Evolutionary conservation across 2,888 invertebrate genomes (phyloP), one percentile per base, ranked within the genome.

Genomic region (Taphrorychus bicolor): DNA sequence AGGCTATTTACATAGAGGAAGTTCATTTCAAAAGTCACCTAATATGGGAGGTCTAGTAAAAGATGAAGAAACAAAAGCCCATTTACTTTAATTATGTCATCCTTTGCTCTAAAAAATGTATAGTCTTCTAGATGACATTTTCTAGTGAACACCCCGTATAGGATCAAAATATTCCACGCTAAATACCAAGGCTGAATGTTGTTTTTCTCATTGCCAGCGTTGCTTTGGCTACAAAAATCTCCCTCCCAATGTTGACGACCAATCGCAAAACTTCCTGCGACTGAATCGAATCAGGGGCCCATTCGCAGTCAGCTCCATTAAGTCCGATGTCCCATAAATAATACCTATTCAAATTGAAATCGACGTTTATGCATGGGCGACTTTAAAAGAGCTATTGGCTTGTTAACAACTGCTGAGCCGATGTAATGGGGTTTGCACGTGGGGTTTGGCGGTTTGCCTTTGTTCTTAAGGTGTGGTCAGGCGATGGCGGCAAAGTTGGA

Each of bases 251-350:
- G 32, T 1, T 11, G 11, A 11, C 32, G 9, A 32, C 32, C 32
- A 32, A 32, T 32, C 32, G 11, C 3, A 11, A 11, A n/a, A n/a
- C 3, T 32, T 11, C 3, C 32, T 32, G 7, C 32, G 7, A 9
- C 11, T 32, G 32, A 32, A 32, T 32, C 11, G 32, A 32, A 32
- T 9, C 32, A 32, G 32, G 32, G 11, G 32, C 9, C 32, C 11
- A 32, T 32, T 32, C 32, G 32, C 32, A 32, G 32, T 3, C 32
- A 32, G 32, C 32, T 32, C 32, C 32, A 32, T 32, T 32, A 32
- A 32, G 32, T 11, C 32, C 32, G n/a, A 32, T 32, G 32, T 32
- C 32, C 32, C 45, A 45, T 45, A 45, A 45, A 45, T 45, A 45
- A 45, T 16, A n/a, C 17, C 17, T 14, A 45, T 45, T 45, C 45